A percentile compares a stretch with the other conserved stretches of the same genome.
These are phyloP conservation scores for Crocallis elinguaria DNA, from an alignment of 2,888 invertebrate genomes.

Conservation along the genomic window DNA sequence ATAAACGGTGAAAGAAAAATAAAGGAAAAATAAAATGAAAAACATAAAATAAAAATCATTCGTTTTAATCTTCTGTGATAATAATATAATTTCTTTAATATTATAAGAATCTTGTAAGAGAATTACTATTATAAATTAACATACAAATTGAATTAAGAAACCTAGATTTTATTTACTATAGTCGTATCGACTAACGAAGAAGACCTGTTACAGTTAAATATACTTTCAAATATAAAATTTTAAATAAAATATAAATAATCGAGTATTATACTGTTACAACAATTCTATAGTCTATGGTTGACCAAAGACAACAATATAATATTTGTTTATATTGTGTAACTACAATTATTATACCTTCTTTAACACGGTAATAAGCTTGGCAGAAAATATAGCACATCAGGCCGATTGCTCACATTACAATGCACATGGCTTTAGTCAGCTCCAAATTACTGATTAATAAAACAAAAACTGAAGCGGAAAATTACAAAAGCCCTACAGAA, in stretches of 20 bases:
- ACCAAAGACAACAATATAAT: conserved; percentile 75
- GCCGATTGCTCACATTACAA: not conserved
- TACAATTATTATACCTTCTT: conserved; percentile 45
- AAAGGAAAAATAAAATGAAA: conserved; percentile 40
- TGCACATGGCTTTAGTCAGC: not conserved
- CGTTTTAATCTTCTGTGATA: conserved; percentile 79
- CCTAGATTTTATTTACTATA: conserved; percentile 48
- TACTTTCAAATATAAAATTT: conserved; percentile 69
- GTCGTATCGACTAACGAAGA: conserved; percentile 76
- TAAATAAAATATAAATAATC: conserved; percentile 83
- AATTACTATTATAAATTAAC: conserved; percentile 75
- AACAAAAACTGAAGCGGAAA: too few species aligned
- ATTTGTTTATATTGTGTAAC: conserved; percentile 44
- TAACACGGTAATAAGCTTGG: conserved; percentile 23
- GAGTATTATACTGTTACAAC: conserved; percentile 82
- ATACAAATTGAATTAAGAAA: conserved; percentile 71
- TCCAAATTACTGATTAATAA: not conserved
- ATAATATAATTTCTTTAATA: conserved; percentile 68
- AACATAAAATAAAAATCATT: conserved; percentile 66
- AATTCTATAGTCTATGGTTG: conserved; percentile 74
- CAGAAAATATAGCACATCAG: conserved; percentile 12
- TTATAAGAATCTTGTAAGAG: conserved; percentile 68
- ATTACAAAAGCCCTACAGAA: too few species aligned
- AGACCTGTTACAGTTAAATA: conserved; percentile 64
- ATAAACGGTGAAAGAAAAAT: conserved; percentile 23